Evolutionary conservation across 2,797 vertebrate genomes (phyloP).

Genomic region (Neosilurus hyrtlii): DNA sequence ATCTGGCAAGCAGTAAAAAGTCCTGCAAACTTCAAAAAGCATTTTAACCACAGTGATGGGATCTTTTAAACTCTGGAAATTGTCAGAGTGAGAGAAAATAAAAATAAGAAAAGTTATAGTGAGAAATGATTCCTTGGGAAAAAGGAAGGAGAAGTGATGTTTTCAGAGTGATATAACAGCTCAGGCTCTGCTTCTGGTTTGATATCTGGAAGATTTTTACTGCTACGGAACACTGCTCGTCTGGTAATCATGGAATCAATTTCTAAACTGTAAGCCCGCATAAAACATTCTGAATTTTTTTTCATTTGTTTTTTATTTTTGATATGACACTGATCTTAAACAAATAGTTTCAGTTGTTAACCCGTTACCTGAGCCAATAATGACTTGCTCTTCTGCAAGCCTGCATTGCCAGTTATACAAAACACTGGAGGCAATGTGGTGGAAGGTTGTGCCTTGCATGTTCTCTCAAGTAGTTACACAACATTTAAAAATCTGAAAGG

Average conservation of each 20-base stretch:
- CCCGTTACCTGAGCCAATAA: background rate
- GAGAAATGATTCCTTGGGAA: background rate
- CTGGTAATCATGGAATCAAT: background rate
- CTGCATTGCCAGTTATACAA: background rate
- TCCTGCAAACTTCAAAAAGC: conserved; percentile 8
- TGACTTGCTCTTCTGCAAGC: background rate
- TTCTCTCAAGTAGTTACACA: background rate
- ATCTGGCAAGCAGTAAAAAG: conserved; percentile 41
- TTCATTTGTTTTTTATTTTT: background rate
- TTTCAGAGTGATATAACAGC: conserved; percentile 23
- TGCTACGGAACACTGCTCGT: background rate
- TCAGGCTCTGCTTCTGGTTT: conserved; percentile 13
- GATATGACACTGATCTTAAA: background rate
- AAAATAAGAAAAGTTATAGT: background rate
- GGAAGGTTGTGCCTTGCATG: background rate
- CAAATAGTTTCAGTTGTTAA: too few species aligned
- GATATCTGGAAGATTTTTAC: background rate
- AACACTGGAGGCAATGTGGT: background rate
- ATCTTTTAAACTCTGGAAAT: conserved; percentile 19
- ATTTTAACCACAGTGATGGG: conserved; percentile 18
- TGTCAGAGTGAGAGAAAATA: background rate
- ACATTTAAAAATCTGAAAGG: background rate
- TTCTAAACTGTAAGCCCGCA: background rate
- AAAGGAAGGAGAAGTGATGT: conserved; percentile 12
- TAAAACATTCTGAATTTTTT: background rate